Base-by-base conservation (phyloP, 2,797 vertebrate species). In the Clamator glandarius region DNA sequence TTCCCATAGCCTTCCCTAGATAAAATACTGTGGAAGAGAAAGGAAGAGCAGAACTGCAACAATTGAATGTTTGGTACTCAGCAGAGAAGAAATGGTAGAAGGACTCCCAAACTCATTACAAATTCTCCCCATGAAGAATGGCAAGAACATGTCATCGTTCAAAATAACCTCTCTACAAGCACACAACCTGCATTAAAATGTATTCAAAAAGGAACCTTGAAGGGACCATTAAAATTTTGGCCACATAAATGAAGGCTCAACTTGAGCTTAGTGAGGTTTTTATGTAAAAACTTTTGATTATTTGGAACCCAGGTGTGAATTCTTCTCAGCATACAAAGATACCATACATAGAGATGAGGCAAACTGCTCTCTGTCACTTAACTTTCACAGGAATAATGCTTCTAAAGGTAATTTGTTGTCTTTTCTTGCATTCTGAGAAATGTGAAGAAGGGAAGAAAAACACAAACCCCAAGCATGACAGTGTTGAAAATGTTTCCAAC, bases 381-480 rank as follows among this genome's bases (percentile, higher is more conserved):
- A 62, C 23, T 87, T 91, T 26, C 62, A 41, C 6, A 16, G 69
- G 51, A 62, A 54, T 26, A n/a, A 11, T 28, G 5, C 12, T 62
- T 76, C 51, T 76, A 70, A 83, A 69, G 35, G 42, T 58, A 28
- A 57, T 63, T 80, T 69, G 1, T 33, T 93, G 6, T 66, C 33
- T 93, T 94, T 93, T 90, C 62, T 75, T 50, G 84, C 31, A 63
- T 86, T 93, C 63, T 78, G n/a, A 93, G 69, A 83, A 78, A 92
- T 18, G 16, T 5, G 24, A 46, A 72, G 35, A 25, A 57, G 14
- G 31, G 10, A 25, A 31, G 15, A 77, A 90, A 92, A 95, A 86
- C 5, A 5, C 19, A 55, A 61, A 54, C 8, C 2, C 58, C 55
- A 84, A 55, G 58, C 8, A n/a, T 52, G 52, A 70, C 21, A 51